Base-by-base conservation (phyloP, 1,140 invertebrate species). In the Cotesia glomerata region DNA sequence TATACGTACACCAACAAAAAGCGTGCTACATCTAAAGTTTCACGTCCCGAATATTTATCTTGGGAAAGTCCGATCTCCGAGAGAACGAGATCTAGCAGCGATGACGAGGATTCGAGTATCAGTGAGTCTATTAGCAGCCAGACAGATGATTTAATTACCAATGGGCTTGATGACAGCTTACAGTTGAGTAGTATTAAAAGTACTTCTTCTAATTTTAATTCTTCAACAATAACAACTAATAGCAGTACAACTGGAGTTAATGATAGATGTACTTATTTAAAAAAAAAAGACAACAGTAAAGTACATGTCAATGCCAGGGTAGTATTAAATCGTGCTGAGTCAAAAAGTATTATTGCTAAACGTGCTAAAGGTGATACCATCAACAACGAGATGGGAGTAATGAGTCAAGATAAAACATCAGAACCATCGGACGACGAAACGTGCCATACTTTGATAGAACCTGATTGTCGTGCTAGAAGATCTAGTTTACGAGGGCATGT, bases 401-500 rank as follows among this genome's bases (percentile, higher is more conserved):
- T 83, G 9, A 80, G 78, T 8, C 39, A 45, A 8, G 84, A 87
- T 49, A 86, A 85, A 63, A 69, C 79, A 1, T 86, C 83, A 0
- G 85, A 87, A 4, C 69, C 73, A 0, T 87, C 85, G 3, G 86
- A 87, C 64, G 85, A 87, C 32, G 86, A 87, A 0, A 67, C 45
- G 74, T 63, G 78, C 71, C 69, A 81, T 78, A 78, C 81, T 0
- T 63, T 79, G 26, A 73, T 78, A 7, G 82, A 84, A 9, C 75
- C 81, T 0, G 84, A 84, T 52, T 83, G 84, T 66, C 80, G 82
- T n/a, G 84, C 87, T 0, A 79, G 88, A 32, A 76, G 89, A 18
- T 88, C 88, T 0, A 89, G 88, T 52, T 74, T 88, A 3, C 80
- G 89, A 0, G 88, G 88, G 9, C 87, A 89, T 68, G 86, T 89